phyloP scores from a whole-genome alignment of 2,797 vertebrate species.

The Hypotaenidia okinawae region DNA sequence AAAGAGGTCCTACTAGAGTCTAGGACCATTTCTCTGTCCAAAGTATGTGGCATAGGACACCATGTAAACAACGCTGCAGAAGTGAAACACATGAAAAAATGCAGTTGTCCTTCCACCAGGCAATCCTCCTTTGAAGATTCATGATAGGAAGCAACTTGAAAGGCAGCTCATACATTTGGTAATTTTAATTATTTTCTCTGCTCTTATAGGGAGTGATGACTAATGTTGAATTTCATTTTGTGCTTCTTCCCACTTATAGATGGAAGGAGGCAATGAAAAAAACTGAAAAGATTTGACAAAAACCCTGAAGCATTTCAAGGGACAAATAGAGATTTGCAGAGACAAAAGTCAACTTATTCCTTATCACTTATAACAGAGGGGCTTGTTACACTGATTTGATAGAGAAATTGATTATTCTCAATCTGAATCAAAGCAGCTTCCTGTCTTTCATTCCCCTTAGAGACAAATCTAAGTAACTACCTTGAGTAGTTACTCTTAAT shows the following conservation, averaged over 20 bases:
- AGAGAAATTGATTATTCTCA: neutral
- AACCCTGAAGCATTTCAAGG: neutral
- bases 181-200: neutral
- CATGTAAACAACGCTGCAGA: neutral
- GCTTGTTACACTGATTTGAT: neutral
- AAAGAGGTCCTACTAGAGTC: neutral
- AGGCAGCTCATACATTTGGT: neutral
- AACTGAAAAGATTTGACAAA: neutral
- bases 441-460: neutral
- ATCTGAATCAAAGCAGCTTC: neutral
- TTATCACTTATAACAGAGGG: neutral
- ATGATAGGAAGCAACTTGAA: neutral
- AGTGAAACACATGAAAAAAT: neutral
- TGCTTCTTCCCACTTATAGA: neutral
- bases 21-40: neutral
- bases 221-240: neutral
- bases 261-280: neutral
- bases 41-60: neutral
- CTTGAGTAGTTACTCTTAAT: neutral
- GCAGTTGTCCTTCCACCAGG: neutral
- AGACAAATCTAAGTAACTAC: neutral
- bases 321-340: neutral
- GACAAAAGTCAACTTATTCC: neutral
- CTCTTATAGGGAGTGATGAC: neutral
- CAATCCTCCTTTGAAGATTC: neutral